Evolutionary conservation across 37 sponge, comb jelly and placozoan species (phyloP).

Genomic region (Petrosia ficiformis): DNA sequence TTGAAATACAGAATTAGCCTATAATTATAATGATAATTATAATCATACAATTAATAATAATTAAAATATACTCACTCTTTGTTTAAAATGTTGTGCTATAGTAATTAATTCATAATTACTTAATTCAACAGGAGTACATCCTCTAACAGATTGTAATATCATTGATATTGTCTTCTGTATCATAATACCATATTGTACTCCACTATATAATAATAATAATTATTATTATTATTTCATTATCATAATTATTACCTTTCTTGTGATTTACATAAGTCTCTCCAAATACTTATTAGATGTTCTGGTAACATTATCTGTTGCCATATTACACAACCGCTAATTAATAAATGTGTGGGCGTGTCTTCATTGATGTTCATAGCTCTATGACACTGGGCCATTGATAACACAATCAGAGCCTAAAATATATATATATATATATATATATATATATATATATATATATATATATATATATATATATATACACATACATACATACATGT

Average conservation of each 20-base stretch:
- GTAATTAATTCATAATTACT: too few species aligned
- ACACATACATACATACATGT: conserved; percentile 60
- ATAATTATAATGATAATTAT: too few species aligned
- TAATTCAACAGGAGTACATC: too few species aligned
- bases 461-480: conserved; percentile 11
- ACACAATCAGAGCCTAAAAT: not conserved
- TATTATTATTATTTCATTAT: too few species aligned
- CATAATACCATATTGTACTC: not conserved
- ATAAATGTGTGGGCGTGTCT: not conserved
- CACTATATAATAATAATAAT: not conserved
- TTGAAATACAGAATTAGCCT: too few species aligned
- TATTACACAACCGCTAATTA: not conserved
- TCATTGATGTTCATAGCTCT: not conserved
- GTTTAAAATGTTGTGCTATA: too few species aligned
- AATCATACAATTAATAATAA: too few species aligned
- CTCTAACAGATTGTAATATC: too few species aligned
- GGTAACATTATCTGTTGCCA: not conserved
- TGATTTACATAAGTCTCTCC: not conserved
- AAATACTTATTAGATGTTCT: not conserved
- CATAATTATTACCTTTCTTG: not conserved
- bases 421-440: not conserved
- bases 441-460: conserved; percentile 24
- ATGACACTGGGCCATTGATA: not conserved
- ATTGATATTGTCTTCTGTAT: too few species aligned
- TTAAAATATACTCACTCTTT: too few species aligned